Percentiles rank a stretch among this genome's conserved stretches.
Conservation (phyloP, 2,113 vertebrate species). For the human region GRCh38 chr1:114027501-114028000, state of each 20-base stretch:
- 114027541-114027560: no score
- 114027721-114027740: background rate
- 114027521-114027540: no score
- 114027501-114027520: no score
- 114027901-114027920: background rate
- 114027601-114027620: no score
- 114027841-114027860: background rate
- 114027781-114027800: background rate
- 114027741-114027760: background rate
- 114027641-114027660: no score
- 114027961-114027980: background rate
- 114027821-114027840: background rate
- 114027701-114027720: background rate
- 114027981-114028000: background rate
- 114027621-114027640: no score
- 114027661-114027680: background rate
- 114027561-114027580: no score
- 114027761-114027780: background rate
- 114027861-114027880: background rate
- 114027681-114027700: background rate
- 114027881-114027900: background rate
- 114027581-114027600: no score
- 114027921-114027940: conserved; percentile 20
- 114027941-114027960: background rate
- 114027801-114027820: background rate